phyloP scores from a whole-genome alignment of 2,113 vertebrate species.

The Xiphophorus couchianus region DNA sequence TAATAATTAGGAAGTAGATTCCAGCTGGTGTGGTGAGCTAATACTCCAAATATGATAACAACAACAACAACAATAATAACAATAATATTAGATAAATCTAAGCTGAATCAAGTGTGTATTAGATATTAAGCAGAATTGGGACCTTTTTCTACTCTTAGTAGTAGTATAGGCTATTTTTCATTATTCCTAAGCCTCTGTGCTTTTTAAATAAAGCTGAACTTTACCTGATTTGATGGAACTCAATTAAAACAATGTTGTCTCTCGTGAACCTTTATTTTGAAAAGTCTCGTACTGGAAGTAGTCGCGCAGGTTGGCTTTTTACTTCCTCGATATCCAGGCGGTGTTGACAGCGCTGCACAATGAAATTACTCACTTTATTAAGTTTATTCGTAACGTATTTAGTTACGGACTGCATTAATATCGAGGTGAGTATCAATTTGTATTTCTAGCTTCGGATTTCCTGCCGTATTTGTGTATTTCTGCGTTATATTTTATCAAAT shows the following conservation, averaged over 20 bases:
- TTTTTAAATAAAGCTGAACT: no score
- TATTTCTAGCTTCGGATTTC: background rate
- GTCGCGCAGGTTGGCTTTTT: slow-evolving; percentile 1
- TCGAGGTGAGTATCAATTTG: slow-evolving; percentile 65
- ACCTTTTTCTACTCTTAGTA: no score
- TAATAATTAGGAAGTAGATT: no score
- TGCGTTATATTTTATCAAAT: background rate
- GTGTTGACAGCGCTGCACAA: slow-evolving; percentile 30
- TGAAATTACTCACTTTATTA: slow-evolving; percentile 58
- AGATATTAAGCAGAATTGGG: no score
- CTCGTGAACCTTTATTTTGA: slow-evolving; percentile 66
- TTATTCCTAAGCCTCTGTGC: no score
- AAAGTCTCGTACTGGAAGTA: slow-evolving; percentile 22
- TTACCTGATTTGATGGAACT: background rate
- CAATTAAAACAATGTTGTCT: background rate
- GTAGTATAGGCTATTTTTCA: no score
- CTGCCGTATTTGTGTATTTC: background rate
- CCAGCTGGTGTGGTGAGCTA: no score
- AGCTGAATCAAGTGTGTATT: no score
- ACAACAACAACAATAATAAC: no score
- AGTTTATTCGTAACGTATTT: slow-evolving; percentile 32
- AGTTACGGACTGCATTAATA: slow-evolving; percentile 30
- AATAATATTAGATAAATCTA: no score
- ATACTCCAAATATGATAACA: no score
- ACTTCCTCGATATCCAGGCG: slow-evolving; percentile 38